phyloP scores from a whole-genome alignment of 2,888 invertebrate genomes.

The Baccha elongata region DNA sequence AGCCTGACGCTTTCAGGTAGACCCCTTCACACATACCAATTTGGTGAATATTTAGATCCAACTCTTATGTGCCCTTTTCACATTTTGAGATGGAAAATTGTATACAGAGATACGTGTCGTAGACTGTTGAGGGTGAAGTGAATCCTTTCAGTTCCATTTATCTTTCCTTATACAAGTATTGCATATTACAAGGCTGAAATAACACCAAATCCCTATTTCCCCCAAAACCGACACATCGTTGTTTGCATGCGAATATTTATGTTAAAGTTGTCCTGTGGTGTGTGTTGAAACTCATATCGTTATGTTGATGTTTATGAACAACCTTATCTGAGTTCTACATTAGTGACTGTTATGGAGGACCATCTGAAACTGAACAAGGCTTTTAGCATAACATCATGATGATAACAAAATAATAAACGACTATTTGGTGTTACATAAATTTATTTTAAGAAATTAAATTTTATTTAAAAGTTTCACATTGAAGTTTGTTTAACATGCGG shows the following conservation, averaged over 20 bases:
- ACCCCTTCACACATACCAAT: background rate
- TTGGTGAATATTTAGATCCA: background rate
- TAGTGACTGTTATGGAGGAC: conserved; percentile 13
- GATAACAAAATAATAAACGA: conserved; percentile 11
- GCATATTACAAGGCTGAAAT: conserved; percentile 12
- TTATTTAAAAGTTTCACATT: conserved; percentile 55
- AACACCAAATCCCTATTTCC: conserved; percentile 29
- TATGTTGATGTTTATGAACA: conserved; percentile 45
- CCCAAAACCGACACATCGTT: background rate
- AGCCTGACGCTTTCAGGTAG: background rate
- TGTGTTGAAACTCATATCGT: background rate
- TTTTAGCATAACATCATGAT: background rate
- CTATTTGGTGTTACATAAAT: conserved; percentile 33
- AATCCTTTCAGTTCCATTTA: conserved; percentile 40
- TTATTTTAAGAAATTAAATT: conserved; percentile 64
- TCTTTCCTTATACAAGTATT: conserved; percentile 2
- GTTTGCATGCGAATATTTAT: conserved; percentile 14
- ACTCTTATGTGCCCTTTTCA: background rate
- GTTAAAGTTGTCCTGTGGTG: background rate
- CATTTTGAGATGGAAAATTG: background rate
- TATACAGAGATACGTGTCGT: background rate
- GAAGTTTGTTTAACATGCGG: conserved; percentile 40
- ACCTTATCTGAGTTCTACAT: conserved; percentile 1
- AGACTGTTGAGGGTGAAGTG: background rate
- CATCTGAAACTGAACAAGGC: background rate